Evolutionary conservation across 2,888 invertebrate genomes (phyloP), one percentile per base, ranked within the genome.

Genomic region (Dynastes hyllus): DNA sequence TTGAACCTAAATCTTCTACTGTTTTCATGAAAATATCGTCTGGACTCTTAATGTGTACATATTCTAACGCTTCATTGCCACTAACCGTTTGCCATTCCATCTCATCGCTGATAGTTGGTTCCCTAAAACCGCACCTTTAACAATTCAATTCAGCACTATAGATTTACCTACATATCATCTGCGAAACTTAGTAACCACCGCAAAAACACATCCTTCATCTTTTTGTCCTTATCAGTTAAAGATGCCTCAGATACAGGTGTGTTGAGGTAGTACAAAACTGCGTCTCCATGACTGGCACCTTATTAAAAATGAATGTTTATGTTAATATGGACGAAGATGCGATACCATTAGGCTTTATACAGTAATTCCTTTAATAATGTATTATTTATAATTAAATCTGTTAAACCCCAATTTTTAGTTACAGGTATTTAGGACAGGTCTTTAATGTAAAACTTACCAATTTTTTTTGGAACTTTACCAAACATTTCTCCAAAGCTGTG

Each of bases 281-380:
- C 78, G 58, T 80, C 80, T 32, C 75, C 80, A 37, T 80, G 80
- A 5, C 55, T 51, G n/a, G 75, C 76, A 13, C 76, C 76, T 79
- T 53, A 53, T n/a, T 53, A 16, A 50, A 4, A 65, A 66, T 66
- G 50, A 58, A 32, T 3, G 13, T 71, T 22, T 13, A 16, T 51
- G 27, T 71, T 50, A 53, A 45, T 22, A 22, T 22, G 22, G 22
- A 22, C 22, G 22, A 22, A 22, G 22, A 22, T 22, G 22, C 22
- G 22, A 22, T 22, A 22, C 22, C 22, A 22, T 22, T 22, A 22
- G 22, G 22, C 22, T 22, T 22, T 22, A 22, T 22, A 22, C 22
- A 22, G 22, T 22, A 22, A 22, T 22, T 22, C 22, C 22, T 22
- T 22, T 22, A 22, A 22, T 22, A 22, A 37, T 32, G 32, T 32